phyloP scores from a whole-genome alignment of 2,797 vertebrate species.

The Emys orbicularis region DNA sequence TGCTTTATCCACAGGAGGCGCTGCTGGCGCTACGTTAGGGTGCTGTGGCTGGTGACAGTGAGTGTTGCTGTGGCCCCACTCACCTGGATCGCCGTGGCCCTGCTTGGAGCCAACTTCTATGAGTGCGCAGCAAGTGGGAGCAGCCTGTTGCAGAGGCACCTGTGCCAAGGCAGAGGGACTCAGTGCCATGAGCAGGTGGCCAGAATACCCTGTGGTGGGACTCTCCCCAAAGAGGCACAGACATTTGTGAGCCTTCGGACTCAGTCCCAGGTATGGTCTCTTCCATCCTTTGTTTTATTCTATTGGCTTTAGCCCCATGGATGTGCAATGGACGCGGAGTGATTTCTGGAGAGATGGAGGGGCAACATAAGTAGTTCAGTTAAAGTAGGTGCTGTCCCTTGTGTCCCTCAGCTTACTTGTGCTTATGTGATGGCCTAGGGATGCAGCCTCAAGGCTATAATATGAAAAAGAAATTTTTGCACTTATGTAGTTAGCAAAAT shows the following conservation, averaged over 20 bases:
- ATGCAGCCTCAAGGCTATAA: too few relatives aligned
- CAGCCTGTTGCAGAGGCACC: accelerated
- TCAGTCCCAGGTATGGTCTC: slow-evolving; percentile 80
- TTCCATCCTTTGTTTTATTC: accelerated
- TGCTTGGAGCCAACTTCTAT: slow-evolving; percentile 83
- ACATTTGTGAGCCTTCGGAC: slow-evolving; percentile 71
- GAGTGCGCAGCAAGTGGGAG: slow-evolving; percentile 80
- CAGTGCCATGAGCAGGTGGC: slow-evolving; percentile 56
- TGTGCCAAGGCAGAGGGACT: slow-evolving; percentile 16
- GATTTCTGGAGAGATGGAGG: neutral
- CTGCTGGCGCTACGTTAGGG: accelerated
- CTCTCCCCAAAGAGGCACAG: accelerated
- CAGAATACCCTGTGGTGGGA: slow-evolving; percentile 75
- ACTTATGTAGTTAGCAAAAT: neutral
- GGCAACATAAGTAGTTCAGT: neutral
- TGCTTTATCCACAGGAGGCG: accelerated
- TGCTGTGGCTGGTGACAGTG: neutral
- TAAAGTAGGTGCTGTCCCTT: neutral
- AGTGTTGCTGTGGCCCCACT: slow-evolving; percentile 78
- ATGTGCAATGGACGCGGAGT: neutral
- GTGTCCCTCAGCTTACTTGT: neutral
- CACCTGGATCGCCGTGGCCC: slow-evolving; percentile 85
- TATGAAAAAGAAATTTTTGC: neutral
- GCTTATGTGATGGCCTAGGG: neutral
- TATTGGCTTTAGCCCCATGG: accelerated